Evolutionary conservation across 2,113 vertebrate species (phyloP), one percentile per base, ranked within the genome.

Genomic region (Polypterus bichir): DNA sequence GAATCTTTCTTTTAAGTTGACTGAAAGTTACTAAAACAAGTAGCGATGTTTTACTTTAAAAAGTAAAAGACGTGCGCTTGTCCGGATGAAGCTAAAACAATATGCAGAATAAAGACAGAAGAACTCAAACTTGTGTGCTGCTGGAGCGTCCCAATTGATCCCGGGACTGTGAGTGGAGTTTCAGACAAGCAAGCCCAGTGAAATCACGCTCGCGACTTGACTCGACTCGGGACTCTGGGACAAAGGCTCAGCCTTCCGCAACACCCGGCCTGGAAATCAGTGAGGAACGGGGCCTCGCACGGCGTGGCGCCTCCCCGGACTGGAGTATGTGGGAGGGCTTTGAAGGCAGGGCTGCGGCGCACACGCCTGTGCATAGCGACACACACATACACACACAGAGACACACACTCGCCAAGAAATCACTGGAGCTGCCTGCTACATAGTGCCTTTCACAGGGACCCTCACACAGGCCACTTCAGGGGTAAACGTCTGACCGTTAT

Each of bases 241-340:
- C 83, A 86, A 85, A 83, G 83, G 81, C 66, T 67, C 69, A 78
- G 82, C 70, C 65, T 72, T 52, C 65, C 59, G 71, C 69, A 84
- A 81, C 69, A 82, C 80, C 76, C 70, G 83, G 82, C 73, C 64
- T 79, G 83, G 82, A 85, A 71, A 57, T 9, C 9, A 46, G 3
- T 55, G 71, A 77, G 48, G 59, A 65, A 60, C n/a, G 54, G 11
- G 47, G 54, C 9, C 54, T 9, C 54, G 5, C 54, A 10, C 9
- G 54, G 5, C 27, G 2, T 55, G 10, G 9, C 54, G 5, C 54
- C 9, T 55, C 9, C 9, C 47, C 48, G 59, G 47, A 27, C 6
- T 52, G 27, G 27, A n/a, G 45, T 54, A 9, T 46, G 6, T 10
- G 51, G 44, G n/a, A 54, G 9, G 44, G 44, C n/a, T 9, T 52